Evolutionary conservation across 2,113 vertebrate genomes (phyloP), one percentile per base, ranked within the genome.

Genomic region (Salminus brasiliensis): DNA sequence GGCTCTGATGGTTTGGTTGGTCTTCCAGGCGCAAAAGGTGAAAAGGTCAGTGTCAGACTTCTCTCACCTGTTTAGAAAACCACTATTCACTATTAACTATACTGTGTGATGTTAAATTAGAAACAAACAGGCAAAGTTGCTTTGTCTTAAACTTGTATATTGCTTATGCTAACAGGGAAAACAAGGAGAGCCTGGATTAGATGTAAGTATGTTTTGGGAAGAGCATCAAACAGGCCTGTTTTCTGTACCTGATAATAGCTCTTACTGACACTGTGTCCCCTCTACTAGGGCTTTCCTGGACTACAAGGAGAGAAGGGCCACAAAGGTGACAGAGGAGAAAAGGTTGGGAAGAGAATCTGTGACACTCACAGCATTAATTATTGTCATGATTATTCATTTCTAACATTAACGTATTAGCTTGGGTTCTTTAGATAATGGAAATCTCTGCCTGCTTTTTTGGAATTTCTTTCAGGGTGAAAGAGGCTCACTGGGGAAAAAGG

Each of bases 1-100:
- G 93, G 93, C 4, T 65, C 90, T 71, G 78, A 87, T 6, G 97
- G 97, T 67, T 93, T 98, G 73, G 95, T 96, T 29, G 97, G 97
- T 25, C 92, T 98, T 60, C 96, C 97, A 10, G 97, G 97, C 63
- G 93, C 95, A 67, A 99, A 99, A 89, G 97, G 97, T 88, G 97
- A 99, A 62, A 99, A 97, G 92, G 97, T 98, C 92, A 86, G 85
- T 43, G 97, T 98, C 92, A 86, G 83, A n/a, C n/a, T n/a, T n/a
- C n/a, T n/a, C n/a, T n/a, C n/a, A n/a, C n/a, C n/a, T n/a, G n/a
- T n/a, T n/a, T n/a, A n/a, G n/a, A n/a, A n/a, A n/a, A n/a, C n/a
- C n/a, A n/a, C n/a, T n/a, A n/a, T n/a, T n/a, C n/a, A n/a, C n/a
- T n/a, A n/a, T n/a, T n/a, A n/a, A n/a, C n/a, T n/a, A n/a, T n/a